Evolutionary conservation across 2,888 invertebrate species (phyloP), one percentile per base, ranked within the genome.

Genomic region (Poecilobothrus nobilitatus): DNA sequence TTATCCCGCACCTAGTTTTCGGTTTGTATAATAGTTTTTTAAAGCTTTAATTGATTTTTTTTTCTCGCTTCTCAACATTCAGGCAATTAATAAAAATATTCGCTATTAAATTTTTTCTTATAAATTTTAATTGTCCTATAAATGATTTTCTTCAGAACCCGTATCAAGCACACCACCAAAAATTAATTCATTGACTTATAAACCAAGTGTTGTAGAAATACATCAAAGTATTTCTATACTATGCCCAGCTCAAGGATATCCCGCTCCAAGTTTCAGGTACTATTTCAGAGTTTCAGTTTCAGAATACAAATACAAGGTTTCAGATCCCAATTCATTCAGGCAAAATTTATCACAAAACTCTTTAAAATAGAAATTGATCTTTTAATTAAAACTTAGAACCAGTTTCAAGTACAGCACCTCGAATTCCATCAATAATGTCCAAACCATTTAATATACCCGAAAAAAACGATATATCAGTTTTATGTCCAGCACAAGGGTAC

Each of bases 171-270:
- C 83, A 33, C 82, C 84, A 12, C 85, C 86, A 2, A 84, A 84
- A 74, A 82, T 85, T 62, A 83, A 84, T 69, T 77, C 84, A 1
- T 72, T 83, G 72, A 83, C 83, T 67, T 82, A 79, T 70, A 79
- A 80, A 41, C 80, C 81, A 0, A 77, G 79, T 68, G 68, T 76
- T n/a, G 74, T 78, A 73, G 79, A 82, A 73, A 75, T 83, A 74
- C 80, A 82, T 71, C 77, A 77, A 74, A 84, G 84, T 76, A 83
- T 88, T 70, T 87, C 89, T 22, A 82, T 91, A 73, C 81, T 89
- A 73, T 91, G 91, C 81, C 90, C 90, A 67, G 89, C 89, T n/a
- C 90, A 90, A 81, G 89, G 88, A 44, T 90, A 86, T 82, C 90
- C 90, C 71, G 87, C 89, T 76, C 89, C 90, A 76, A 80, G 84